Base-by-base conservation (phyloP, 2,113 vertebrate species). In the Laticauda colubrina region DNA sequence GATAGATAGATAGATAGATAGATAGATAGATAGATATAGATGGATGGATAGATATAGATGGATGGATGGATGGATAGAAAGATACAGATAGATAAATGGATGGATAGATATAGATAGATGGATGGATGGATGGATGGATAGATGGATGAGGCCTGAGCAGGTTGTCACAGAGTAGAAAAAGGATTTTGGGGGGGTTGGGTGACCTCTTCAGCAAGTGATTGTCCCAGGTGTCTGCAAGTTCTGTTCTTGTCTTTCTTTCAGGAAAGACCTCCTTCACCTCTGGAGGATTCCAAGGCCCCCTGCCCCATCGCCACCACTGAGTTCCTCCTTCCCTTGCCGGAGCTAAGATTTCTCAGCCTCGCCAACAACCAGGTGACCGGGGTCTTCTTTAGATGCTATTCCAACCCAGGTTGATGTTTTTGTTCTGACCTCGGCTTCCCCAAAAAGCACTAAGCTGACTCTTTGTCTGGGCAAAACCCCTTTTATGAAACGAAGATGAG, bases 331-430 rank as follows among this genome's bases (percentile, higher is more conserved):
- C 98, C 98, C 2, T 97, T 99, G 64, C 98, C 98, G n/a, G 96
- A 97, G 75, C 98, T 99, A 87, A 96, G 96, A 61, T 95, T 88
- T 94, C 98, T 99, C 91, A 98, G 97, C 96, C 94, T 99, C 96
- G 98, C 98, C 75, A 94, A 98, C 94, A 99, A 98, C 96, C 97
- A 98, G 98, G 99, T 99, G 94, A 95, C 91, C 90, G 11, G 24
- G 34, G 29, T 57, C 81, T 51, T 61, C 39, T 14, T 61, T 23
- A 3, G 48, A 10, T 29, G 21, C 0, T 14, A 1, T 45, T n/a
- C 88, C 85, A 90, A 59, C 57, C 24, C 57, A 88, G 91, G 8
- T 2, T 12, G n/a, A 2, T 61, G 23, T 51, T 90, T 10, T 24
- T 51, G 1, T 51, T 51, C 8, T 51, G 7, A 48, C 48, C 48